Percentiles rank a stretch among this genome's conserved stretches.
Conservation (phyloP, 1,140 invertebrate species). For the Agrypnia vestita region DNA sequence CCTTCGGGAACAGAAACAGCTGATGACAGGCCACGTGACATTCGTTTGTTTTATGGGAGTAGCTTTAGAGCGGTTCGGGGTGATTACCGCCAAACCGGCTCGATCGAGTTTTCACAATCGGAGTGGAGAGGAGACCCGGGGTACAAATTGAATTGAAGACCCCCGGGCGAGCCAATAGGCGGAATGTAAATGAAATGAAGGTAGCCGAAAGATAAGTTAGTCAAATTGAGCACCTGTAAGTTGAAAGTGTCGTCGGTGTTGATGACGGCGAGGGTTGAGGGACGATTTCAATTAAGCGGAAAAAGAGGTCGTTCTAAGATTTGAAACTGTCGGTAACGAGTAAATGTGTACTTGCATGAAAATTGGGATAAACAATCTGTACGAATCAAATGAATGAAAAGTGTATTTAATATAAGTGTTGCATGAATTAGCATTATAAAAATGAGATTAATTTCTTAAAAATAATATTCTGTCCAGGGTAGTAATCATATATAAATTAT, state of each 20-base stretch:
- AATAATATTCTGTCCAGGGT: not conserved
- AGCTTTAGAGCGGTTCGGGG: conserved; percentile 45
- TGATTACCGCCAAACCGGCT: conserved; percentile 32
- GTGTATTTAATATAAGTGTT: not conserved
- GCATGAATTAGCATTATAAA: not conserved
- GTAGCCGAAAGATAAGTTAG: conserved; percentile 36
- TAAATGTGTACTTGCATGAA: no score
- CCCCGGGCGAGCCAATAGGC: conserved; percentile 30
- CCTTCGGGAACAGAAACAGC: conserved; percentile 12
- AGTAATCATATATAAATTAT: no score
- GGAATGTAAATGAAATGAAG: conserved; percentile 44
- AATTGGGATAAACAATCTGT: no score
- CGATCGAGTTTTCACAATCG: conserved; percentile 35
- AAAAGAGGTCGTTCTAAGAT: conserved; percentile 15
- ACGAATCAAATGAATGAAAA: not conserved
- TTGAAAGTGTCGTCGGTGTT: conserved; percentile 33
- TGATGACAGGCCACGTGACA: conserved; percentile 59
- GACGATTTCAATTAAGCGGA: conserved; percentile 11
- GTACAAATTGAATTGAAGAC: conserved; percentile 38
- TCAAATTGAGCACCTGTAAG: conserved; percentile 41
- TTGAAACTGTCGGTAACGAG: not conserved
- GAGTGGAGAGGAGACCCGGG: conserved; percentile 11
- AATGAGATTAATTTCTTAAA: not conserved
- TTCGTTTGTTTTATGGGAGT: conserved; percentile 55
- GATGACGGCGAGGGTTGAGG: conserved; percentile 1